A percentile compares a stretch with the other conserved stretches of the same genome.
These are phyloP conservation scores for Deroplatys truncata DNA, from an alignment of 2,888 invertebrate species.

Conservation along the genomic window DNA sequence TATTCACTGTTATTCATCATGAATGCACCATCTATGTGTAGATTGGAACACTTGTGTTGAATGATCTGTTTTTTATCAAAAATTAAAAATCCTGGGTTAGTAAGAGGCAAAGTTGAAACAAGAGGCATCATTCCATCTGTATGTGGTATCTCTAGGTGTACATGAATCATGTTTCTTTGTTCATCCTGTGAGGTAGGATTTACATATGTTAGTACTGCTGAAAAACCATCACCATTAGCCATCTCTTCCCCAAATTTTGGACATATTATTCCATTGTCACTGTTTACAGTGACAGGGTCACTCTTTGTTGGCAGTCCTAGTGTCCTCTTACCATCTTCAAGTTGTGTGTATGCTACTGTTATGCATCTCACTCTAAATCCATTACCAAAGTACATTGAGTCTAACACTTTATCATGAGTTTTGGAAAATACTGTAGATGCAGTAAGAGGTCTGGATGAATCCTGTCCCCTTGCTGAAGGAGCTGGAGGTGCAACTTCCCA, in stretches of 20 bases:
- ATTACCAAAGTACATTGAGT: not conserved
- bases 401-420: not conserved
- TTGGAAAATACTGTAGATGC: not conserved
- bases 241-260: not conserved
- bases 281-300: not conserved
- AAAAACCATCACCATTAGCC: not conserved
- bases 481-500: not conserved
- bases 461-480: not conserved
- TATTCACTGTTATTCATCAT: not conserved
- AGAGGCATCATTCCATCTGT: constrained; percentile 3
- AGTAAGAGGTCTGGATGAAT: not conserved
- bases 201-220: not conserved
- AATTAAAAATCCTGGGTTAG: not conserved
- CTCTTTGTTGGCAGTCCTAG: not conserved
- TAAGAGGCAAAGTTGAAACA: not conserved
- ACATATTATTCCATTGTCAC: not conserved
- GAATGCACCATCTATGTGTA: not conserved
- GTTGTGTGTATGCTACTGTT: not conserved
- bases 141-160: constrained; percentile 8
- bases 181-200: not conserved
- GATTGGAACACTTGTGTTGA: not conserved
- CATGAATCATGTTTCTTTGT: not conserved
- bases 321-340: not conserved
- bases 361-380: not conserved
- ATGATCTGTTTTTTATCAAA: not conserved